phyloP scores from a whole-genome alignment of 1,140 invertebrate species.

The Tribolium castaneum region DNA sequence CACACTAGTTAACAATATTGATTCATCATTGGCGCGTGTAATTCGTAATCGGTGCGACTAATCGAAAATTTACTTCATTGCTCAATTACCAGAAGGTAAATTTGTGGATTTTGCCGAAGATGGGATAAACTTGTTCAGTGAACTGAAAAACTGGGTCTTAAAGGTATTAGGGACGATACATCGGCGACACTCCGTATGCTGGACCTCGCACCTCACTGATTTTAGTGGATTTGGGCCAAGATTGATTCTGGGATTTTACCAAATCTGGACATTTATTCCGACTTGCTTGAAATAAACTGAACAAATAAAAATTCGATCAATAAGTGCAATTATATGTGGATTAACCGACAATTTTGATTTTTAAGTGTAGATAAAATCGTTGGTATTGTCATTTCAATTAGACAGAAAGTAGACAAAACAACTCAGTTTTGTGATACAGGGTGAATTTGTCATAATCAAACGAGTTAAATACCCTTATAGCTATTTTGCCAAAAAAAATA shows the following conservation, averaged over 20 bases:
- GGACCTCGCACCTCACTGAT: constrained; percentile 49
- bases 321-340: too few species aligned
- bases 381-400: too few species aligned
- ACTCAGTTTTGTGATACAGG: too few species aligned
- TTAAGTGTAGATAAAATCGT: too few species aligned
- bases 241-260: constrained; percentile 37
- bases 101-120: constrained; percentile 14
- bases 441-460: too few species aligned
- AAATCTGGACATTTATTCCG: background rate
- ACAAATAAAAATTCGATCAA: too few species aligned
- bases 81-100: constrained; percentile 31
- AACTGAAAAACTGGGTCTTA: constrained; percentile 43
- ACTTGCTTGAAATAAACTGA: background rate
- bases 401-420: too few species aligned
- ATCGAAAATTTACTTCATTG: constrained; percentile 20
- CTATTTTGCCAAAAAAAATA: too few species aligned
- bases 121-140: constrained; percentile 31
- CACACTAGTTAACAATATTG: constrained; percentile 31
- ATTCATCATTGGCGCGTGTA: constrained; percentile 47
- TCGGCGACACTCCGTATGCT: constrained; percentile 1
- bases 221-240: constrained; percentile 46
- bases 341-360: too few species aligned
- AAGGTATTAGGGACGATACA: constrained; percentile 1
- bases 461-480: too few species aligned
- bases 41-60: constrained; percentile 49